A percentile compares a stretch with the other conserved stretches of the same genome.
Evolutionary conservation across 2,113 vertebrate species (phyloP).

Genomic region (Salvelinus sp.): DNA sequence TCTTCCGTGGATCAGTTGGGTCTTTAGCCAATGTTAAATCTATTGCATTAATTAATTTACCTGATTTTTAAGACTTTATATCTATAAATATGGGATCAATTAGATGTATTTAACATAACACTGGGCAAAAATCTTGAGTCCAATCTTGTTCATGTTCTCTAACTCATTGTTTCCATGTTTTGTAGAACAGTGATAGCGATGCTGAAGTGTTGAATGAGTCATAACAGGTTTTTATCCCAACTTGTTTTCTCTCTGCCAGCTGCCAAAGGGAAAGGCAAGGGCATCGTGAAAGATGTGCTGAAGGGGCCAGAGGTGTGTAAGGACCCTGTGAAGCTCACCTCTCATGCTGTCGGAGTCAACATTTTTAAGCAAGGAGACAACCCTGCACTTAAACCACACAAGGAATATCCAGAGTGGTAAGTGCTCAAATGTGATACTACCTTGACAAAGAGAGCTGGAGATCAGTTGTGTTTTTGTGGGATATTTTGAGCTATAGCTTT

Average conservation of each 20-base stretch:
- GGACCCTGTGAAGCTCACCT: conserved; percentile 78
- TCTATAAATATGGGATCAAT: no score
- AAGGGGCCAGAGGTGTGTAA: conserved; percentile 87
- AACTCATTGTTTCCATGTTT: no score
- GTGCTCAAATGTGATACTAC: conserved; percentile 19
- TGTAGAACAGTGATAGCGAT: no score
- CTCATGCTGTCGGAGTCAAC: conserved; percentile 85
- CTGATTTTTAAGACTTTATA: no score
- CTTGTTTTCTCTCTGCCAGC: conserved; percentile 51
- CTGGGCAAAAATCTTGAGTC: no score
- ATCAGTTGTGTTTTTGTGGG: not conserved
- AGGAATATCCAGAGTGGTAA: conserved; percentile 90
- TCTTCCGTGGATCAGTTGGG: no score
- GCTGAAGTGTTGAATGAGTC: no score
- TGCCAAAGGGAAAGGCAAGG: conserved; percentile 79
- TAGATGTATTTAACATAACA: no score
- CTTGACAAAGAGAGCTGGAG: not conserved
- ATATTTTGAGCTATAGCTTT: not conserved
- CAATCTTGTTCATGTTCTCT: no score
- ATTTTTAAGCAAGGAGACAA: conserved; percentile 86
- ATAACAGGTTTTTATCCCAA: not conserved
- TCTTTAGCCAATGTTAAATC: no score
- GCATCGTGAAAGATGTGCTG: conserved; percentile 68
- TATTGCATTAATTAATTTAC: no score
- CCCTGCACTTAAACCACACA: conserved; percentile 76